A percentile compares a stretch with the other conserved stretches of the same genome.
Conservation (phyloP, 2,113 vertebrate genomes). For the Delphinapterus leucas region DNA sequence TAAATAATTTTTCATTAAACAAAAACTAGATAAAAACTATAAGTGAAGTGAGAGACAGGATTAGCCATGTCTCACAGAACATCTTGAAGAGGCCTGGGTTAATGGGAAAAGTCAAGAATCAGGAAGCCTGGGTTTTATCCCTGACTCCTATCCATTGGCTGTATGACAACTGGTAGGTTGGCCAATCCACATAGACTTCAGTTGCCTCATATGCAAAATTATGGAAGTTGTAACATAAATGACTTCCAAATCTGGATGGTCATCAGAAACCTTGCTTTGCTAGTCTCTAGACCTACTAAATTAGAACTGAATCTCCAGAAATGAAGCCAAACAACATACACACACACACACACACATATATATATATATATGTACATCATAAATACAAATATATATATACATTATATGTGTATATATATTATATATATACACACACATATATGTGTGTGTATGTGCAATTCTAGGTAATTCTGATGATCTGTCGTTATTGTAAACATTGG, state of each 20-base stretch:
- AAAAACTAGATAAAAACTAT: background rate
- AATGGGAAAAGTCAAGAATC: background rate
- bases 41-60: background rate
- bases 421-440: background rate
- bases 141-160: background rate
- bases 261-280: background rate
- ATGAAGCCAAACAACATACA: background rate
- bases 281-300: background rate
- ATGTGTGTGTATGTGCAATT: background rate
- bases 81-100: background rate
- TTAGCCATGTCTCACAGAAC: background rate
- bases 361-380: background rate
- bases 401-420: background rate
- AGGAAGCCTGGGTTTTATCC: background rate
- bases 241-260: background rate
- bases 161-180: background rate
- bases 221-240: background rate
- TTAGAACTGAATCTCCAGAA: background rate
- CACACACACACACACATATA: background rate
- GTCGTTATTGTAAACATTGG: background rate
- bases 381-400: background rate
- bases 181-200: background rate
- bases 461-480: background rate
- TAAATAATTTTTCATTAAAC: conserved; percentile 16
- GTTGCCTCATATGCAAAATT: background rate